Base-by-base conservation (phyloP, 2,888 invertebrate species). In the Hirtodrosophila cameraria region DNA sequence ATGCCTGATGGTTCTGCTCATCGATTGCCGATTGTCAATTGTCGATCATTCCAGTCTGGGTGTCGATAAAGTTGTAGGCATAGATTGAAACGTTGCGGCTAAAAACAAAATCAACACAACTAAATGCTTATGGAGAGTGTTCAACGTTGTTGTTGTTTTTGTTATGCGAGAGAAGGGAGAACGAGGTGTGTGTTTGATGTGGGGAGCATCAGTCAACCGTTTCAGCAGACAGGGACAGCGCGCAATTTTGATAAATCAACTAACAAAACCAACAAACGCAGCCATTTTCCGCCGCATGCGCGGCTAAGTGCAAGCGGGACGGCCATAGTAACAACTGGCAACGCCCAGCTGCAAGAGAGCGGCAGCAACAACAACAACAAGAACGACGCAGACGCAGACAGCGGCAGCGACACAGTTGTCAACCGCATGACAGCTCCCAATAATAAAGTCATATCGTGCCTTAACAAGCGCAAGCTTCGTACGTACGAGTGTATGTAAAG, bases 371-470 rank as follows among this genome's bases (percentile, higher is more conserved):
- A 23, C 42, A 49, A 55, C 50, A 41, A 46, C 63, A 71, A 78
- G 77, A 60, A 49, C 36, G 42, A 61, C 76, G 80, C 75, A 75
- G 68, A 48, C 61, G 64, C 77, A 35, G 62, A 53, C 59, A 59
- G 72, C 81, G 62, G 50, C 59, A 59, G 72, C 81, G 87, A 88
- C 87, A 86, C 73, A 88, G 87, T 82, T 87, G 87, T 87, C 87
- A 87, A 88, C 75, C 84, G 72, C 71, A 68, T 84, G 83, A 84
- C 83, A 84, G 83, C 86, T 78, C 75, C 86, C 66, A 73, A 73
- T 87, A 87, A 87, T 87, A 88, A 78, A 87, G 87, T 87, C 85
- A 87, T 87, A 87, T 87, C 80, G 80, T 49, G 69, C 58, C 70
- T 86, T 88, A 87, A 87, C 87, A 82, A 88, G 88, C 75, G 71